Evolutionary conservation across 2,113 vertebrate species (phyloP).

Genomic region (Phrynocephalus versicolor): DNA sequence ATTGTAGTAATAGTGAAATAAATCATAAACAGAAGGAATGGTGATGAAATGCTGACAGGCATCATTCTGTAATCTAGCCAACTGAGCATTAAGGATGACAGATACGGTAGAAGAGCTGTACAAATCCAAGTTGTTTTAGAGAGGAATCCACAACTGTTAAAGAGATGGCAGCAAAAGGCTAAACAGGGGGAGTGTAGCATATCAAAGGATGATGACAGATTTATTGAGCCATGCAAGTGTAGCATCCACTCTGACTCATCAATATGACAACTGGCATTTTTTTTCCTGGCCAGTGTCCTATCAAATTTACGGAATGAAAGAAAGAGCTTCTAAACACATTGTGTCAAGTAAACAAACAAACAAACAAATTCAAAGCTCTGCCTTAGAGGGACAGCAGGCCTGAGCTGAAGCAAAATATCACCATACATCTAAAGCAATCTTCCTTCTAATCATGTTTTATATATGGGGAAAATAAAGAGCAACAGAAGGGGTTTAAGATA

Average conservation of each 20-base stretch:
- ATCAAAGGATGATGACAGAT: not conserved
- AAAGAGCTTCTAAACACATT: conserved; percentile 24
- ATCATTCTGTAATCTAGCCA: not conserved
- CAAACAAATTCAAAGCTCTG: conserved; percentile 27
- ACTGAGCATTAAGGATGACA: not conserved
- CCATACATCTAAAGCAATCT: not conserved
- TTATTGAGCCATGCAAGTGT: conserved; percentile 27
- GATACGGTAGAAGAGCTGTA: not conserved
- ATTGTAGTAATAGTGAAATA: not conserved
- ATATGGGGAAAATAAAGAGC: not conserved
- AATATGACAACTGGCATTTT: conserved; percentile 27
- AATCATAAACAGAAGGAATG: not conserved
- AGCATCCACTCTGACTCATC: conserved; percentile 13
- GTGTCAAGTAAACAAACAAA: conserved; percentile 26
- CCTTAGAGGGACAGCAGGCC: not conserved
- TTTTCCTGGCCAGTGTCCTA: conserved; percentile 14
- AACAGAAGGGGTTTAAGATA: not conserved
- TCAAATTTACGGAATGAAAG: conserved; percentile 20
- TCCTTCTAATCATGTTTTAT: conserved; percentile 9
- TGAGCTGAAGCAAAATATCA: not conserved
- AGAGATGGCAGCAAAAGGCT: conserved; percentile 21
- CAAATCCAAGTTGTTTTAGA: conserved; percentile 2
- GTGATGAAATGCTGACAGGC: not conserved
- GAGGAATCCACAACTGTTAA: conserved; percentile 18
- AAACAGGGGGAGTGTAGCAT: not conserved